phyloP scores from a whole-genome alignment of 2,113 vertebrate species.

The Prunella fulvescens region DNA sequence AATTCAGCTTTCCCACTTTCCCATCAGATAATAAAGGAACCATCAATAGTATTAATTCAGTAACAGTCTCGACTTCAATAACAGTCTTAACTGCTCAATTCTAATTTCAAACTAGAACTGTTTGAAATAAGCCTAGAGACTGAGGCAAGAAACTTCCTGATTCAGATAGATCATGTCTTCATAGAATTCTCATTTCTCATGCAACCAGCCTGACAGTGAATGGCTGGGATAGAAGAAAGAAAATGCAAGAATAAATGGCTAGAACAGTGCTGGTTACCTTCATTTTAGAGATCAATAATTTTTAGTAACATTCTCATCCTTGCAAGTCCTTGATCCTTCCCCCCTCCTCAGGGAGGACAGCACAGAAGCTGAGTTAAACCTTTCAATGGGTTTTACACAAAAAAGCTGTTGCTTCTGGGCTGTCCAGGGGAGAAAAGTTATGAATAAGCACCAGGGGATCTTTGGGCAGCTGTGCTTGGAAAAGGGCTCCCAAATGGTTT shows the following conservation, averaged over 20 bases:
- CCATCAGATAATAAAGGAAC: neutral
- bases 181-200: neutral
- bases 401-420: neutral
- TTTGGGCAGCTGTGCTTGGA: neutral
- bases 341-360: neutral
- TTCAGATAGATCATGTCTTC: neutral
- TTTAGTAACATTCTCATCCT: neutral
- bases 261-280: neutral
- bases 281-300: neutral
- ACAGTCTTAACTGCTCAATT: too few species aligned
- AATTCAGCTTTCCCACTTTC: neutral
- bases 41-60: neutral
- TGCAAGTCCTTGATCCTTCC: neutral
- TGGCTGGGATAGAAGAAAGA: neutral
- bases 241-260: neutral
- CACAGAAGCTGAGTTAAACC: neutral
- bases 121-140: neutral
- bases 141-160: neutral
- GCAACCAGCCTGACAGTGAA: neutral
- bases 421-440: rapidly evolving
- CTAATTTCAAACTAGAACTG: neutral
- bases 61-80: neutral
- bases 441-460: neutral
- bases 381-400: neutral
- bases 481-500: neutral